Evolutionary conservation across 2,888 invertebrate genomes (phyloP).

Genomic region (Parelbella ahira): DNA sequence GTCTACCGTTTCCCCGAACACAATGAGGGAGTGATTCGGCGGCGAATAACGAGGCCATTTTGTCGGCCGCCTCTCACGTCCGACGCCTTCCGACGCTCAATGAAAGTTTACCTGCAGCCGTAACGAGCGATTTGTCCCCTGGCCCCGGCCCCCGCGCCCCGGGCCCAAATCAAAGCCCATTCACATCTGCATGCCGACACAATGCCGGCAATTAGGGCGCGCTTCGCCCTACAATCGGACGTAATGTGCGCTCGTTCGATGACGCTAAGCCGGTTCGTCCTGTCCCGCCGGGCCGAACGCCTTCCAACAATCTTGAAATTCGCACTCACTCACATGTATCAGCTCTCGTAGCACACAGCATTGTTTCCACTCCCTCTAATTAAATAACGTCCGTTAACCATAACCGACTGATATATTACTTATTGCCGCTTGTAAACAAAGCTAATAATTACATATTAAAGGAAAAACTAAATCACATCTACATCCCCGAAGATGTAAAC

Average conservation of each 20-base stretch:
- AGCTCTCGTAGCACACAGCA: constrained; percentile 1
- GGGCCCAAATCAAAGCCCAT: constrained; percentile 81
- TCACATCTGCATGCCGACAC: constrained; percentile 82
- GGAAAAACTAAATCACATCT: no score
- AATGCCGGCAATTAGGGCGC: constrained; percentile 80
- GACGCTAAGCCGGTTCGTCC: constrained; percentile 43
- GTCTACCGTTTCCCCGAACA: constrained; percentile 79
- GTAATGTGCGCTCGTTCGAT: constrained; percentile 74
- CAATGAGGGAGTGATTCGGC: constrained; percentile 80
- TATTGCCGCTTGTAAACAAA: no score
- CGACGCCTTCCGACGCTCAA: constrained; percentile 81
- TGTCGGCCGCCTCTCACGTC: constrained; percentile 80
- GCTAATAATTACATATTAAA: no score
- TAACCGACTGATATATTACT: no score
- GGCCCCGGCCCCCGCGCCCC: constrained; percentile 61
- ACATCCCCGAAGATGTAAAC: no score
- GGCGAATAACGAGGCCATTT: constrained; percentile 81
- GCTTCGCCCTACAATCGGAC: constrained; percentile 76
- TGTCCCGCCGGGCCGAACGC: constrained; percentile 33
- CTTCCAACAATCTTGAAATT: constrained; percentile 34
- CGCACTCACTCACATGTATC: constrained; percentile 29
- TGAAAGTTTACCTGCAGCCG: constrained; percentile 81
- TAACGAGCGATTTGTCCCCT: constrained; percentile 81
- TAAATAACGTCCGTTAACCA: constrained; percentile 9
- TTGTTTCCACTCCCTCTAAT: constrained; percentile 10